Conservation (phyloP, 2,113 vertebrate genomes). For the Menidia beryllina region DNA sequence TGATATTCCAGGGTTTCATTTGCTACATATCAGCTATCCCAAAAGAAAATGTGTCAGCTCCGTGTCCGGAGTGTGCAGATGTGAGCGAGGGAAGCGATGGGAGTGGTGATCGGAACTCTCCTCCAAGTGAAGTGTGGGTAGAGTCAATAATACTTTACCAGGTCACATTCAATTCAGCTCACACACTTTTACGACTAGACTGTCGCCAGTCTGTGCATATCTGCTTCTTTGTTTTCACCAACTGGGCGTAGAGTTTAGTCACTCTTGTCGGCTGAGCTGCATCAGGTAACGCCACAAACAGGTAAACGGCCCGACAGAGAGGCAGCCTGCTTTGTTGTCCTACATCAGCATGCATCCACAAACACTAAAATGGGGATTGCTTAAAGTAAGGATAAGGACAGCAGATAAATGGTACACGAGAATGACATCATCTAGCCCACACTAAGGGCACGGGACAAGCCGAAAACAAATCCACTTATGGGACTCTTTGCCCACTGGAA, state of each 20-base stretch:
- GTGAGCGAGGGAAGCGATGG: slow-evolving; percentile 41
- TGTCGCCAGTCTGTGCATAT: slow-evolving; percentile 42
- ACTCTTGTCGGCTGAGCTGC: slow-evolving; percentile 24
- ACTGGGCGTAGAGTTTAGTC: slow-evolving; percentile 30
- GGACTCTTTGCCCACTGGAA: not conserved
- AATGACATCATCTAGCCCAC: slow-evolving; percentile 2
- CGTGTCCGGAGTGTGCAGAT: slow-evolving; percentile 30
- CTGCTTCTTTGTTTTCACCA: slow-evolving; percentile 38
- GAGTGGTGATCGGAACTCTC: slow-evolving; percentile 49
- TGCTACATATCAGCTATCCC: slow-evolving; percentile 30
- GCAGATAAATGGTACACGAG: slow-evolving; percentile 16
- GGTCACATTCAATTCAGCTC: slow-evolving; percentile 30
- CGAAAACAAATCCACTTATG: not conserved
- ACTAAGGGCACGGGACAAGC: not conserved
- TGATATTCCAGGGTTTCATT: slow-evolving; percentile 7
- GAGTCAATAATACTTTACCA: slow-evolving; percentile 57
- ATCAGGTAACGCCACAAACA: slow-evolving; percentile 48
- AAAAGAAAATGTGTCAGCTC: slow-evolving; percentile 39
- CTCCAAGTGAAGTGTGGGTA: slow-evolving; percentile 35
- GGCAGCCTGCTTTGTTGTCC: slow-evolving; percentile 39
- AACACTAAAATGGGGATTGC: not conserved
- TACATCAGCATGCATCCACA: slow-evolving; percentile 17
- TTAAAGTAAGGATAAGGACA: slow-evolving; percentile 18
- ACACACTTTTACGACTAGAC: slow-evolving; percentile 15
- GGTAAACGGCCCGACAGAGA: slow-evolving; percentile 53